Base-by-base conservation (phyloP, 2,113 vertebrate genomes). In the Rhinogobius similis region DNA sequence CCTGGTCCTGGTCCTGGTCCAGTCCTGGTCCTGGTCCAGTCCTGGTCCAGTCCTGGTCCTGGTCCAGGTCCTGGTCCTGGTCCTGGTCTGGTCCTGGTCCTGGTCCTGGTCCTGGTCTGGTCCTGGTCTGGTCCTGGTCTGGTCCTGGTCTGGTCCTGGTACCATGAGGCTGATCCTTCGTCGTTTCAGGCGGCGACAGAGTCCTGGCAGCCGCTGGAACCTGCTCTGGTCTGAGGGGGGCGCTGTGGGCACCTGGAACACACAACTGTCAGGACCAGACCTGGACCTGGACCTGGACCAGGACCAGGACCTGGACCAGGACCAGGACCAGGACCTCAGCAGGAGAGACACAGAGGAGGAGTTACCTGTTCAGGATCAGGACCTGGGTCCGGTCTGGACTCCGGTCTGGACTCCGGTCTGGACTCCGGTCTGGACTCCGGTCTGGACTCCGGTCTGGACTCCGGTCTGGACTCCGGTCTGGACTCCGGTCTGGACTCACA, bases 151-250 rank as follows among this genome's bases (percentile, higher is more conserved):
- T 12, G 32, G 32, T 41, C 39, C 10, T 41, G 0, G 74, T 86
- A 90, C 88, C 87, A 90, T 72, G 27, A 88, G 4, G 0, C 80
- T 86, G 78, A 88, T 27, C 68, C 88, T 78, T 29, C 85, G 78
- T 76, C 85, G 80, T 68, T 71, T 88, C 69, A 90, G 69, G 0
- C 88, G 87, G 1, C 68, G 68, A 58, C 88, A 90, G 8, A 90
- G 72, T 75, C 87, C 87, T 53, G 87, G 87, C 62, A 90, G 85
- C 58, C 87, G 69, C 13, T n/a, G 27, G 29, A 53, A n/a, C 5
- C n/a, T 6, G 2, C 9, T 32, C 12, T 27, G 29, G 12, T n/a
- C 36, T 16, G 9, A 36, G 29, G 29, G 10, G 20, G 36, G 18
- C 58, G 3, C 58, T 23, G 38, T 63, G 21, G 38, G 12, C 81